These are phyloP conservation scores for Sceliomorpha sp. DNA, from an alignment of 2,888 invertebrate genomes.

Conservation along the genomic window DNA sequence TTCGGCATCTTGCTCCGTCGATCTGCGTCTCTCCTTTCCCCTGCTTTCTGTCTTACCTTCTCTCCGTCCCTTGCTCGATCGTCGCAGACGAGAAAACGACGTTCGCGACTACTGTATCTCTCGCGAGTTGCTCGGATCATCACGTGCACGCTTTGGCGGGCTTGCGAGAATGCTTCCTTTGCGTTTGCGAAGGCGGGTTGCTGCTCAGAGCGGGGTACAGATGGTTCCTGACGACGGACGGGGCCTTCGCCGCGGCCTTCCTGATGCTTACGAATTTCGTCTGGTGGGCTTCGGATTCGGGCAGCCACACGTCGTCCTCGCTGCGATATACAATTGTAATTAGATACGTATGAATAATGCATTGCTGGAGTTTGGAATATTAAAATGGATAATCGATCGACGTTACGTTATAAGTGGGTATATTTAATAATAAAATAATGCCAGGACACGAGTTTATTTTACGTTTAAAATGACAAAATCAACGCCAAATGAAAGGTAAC, in stretches of 20 bases:
- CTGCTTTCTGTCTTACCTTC: slow-evolving; percentile 23
- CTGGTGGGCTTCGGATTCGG: slow-evolving; percentile 82
- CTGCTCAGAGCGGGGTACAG: slow-evolving; percentile 72
- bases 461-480: too few relatives aligned
- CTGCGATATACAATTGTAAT: slow-evolving; percentile 81
- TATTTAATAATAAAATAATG: too few relatives aligned
- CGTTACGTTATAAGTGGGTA: too few relatives aligned
- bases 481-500: too few relatives aligned
- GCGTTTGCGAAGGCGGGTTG: slow-evolving; percentile 60
- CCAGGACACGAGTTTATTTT: too few relatives aligned
- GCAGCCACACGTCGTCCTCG: slow-evolving; percentile 92
- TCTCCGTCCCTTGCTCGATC: slow-evolving; percentile 56
- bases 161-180: slow-evolving; percentile 76
- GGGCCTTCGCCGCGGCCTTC: slow-evolving; percentile 63
- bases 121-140: slow-evolving; percentile 62
- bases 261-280: slow-evolving; percentile 76
- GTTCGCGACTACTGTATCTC: slow-evolving; percentile 46
- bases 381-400: too few relatives aligned
- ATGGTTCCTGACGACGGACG: slow-evolving; percentile 68
- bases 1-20: slow-evolving; percentile 47
- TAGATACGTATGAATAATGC: too few relatives aligned
- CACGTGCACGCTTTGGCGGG: slow-evolving; percentile 76
- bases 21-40: slow-evolving; percentile 4
- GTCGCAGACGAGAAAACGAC: slow-evolving; percentile 63
- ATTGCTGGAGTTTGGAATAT: too few relatives aligned